Conservation (phyloP, 1,140 invertebrate species). For the Nephila pilipes region DNA sequence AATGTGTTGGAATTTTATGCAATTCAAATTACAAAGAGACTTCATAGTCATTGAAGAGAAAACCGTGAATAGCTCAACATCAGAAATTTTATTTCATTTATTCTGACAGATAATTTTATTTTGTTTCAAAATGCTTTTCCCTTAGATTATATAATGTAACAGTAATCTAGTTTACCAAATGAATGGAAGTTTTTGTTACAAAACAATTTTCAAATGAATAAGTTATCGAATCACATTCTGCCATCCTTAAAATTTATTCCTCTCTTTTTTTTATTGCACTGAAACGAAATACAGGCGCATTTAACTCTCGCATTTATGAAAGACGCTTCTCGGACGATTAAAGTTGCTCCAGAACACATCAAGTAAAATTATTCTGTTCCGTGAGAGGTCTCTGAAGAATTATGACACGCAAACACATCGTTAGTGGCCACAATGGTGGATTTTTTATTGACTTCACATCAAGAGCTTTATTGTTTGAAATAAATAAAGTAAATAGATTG, state of each 20-base stretch:
- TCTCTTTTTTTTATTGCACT: not conserved
- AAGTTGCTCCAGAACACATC: not conserved
- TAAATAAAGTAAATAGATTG: conserved; percentile 11
- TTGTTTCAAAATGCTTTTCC: too few relatives aligned
- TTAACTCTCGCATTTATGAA: not conserved
- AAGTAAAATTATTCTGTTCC: conserved; percentile 14
- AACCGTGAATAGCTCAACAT: too few relatives aligned
- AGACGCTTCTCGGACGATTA: not conserved
- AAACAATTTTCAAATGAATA: too few relatives aligned
- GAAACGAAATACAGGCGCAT: not conserved
- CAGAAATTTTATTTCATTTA: too few relatives aligned
- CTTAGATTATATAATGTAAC: too few relatives aligned
- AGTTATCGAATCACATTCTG: too few relatives aligned
- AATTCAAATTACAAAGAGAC: too few relatives aligned
- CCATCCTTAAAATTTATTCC: not conserved
- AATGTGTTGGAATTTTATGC: too few relatives aligned
- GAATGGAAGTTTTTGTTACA: too few relatives aligned
- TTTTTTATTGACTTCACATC: conserved; percentile 28
- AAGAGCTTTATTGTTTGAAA: conserved; percentile 5
- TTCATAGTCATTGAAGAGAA: too few relatives aligned
- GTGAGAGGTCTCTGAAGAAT: not conserved
- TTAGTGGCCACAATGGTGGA: not conserved
- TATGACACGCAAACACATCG: conserved; percentile 21
- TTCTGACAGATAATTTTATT: too few relatives aligned
- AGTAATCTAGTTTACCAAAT: too few relatives aligned